Evolutionary conservation across 1,140 invertebrate species (phyloP).

Genomic region (Brachionus paranguensis): DNA sequence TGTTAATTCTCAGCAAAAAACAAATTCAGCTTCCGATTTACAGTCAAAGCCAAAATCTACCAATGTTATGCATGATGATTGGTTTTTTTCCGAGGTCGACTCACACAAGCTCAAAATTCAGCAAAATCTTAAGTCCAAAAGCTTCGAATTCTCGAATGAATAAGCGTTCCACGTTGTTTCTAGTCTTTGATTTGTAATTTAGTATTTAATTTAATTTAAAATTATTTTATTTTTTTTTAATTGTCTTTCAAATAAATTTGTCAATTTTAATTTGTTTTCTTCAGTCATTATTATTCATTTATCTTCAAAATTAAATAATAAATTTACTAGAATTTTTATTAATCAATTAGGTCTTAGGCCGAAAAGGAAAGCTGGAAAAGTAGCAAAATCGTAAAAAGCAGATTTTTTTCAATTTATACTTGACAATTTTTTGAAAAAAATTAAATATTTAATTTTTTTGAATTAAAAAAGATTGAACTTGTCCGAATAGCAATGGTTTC

Average conservation of each 20-base stretch:
- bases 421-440: too few relatives aligned
- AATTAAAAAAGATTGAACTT: too few relatives aligned
- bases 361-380: too few relatives aligned
- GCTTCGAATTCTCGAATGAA: neutral
- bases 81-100: constrained; percentile 16
- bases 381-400: too few relatives aligned
- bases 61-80: constrained; percentile 7
- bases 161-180: neutral
- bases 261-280: neutral
- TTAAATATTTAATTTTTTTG: too few relatives aligned
- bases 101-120: neutral
- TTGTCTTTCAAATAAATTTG: neutral
- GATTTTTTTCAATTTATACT: too few relatives aligned
- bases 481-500: too few relatives aligned
- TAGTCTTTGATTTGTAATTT: neutral
- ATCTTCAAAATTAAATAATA: too few relatives aligned
- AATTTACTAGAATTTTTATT: too few relatives aligned
- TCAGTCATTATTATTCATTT: too few relatives aligned
- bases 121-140: constrained; percentile 22
- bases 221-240: neutral
- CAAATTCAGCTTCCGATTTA: neutral
- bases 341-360: too few relatives aligned
- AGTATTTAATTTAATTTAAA: neutral
- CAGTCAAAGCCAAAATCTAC: neutral
- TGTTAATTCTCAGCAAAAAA: neutral